Conservation (phyloP, 2,888 invertebrate genomes). For the Synanthedon vespiformis region DNA sequence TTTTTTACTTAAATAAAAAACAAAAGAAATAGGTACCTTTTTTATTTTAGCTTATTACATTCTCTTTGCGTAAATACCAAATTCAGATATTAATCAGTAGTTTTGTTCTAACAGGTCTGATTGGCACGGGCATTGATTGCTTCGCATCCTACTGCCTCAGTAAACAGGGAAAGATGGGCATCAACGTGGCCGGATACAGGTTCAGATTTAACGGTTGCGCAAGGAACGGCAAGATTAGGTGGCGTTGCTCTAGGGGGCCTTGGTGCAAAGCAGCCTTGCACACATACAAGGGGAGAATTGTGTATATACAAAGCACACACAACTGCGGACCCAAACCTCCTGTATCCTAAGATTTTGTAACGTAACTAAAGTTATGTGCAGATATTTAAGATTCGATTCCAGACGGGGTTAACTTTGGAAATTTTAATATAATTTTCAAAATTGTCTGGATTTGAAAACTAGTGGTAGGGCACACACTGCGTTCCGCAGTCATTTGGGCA, state of each 20-base stretch:
- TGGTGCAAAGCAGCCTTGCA: constrained; percentile 64
- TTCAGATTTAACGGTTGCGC: constrained; percentile 62
- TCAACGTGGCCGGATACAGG: constrained; percentile 57
- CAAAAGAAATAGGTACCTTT: too few relatives aligned
- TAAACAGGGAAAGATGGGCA: constrained; percentile 65
- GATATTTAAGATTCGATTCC: too few relatives aligned
- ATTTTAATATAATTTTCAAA: too few relatives aligned
- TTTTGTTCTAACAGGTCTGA: constrained; percentile 40
- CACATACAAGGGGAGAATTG: constrained; percentile 54
- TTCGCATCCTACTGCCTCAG: constrained; percentile 64
- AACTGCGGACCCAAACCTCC: constrained; percentile 60
- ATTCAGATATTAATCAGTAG: background rate
- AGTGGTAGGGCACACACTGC: too few relatives aligned
- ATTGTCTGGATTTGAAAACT: too few relatives aligned
- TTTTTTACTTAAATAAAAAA: background rate
- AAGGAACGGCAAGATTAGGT: constrained; percentile 58
- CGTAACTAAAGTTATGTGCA: too few relatives aligned
- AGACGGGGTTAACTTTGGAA: too few relatives aligned
- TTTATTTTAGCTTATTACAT: too few relatives aligned
- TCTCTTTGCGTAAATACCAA: background rate
- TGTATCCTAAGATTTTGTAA: background rate
- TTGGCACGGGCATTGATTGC: constrained; percentile 50
- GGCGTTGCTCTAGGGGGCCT: constrained; percentile 59
- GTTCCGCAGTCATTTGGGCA: too few relatives aligned
- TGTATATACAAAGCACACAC: constrained; percentile 58